Evolutionary conservation across 2,888 invertebrate species (phyloP), one percentile per base, ranked within the genome.

Genomic region (Podotricha telesiphe): DNA sequence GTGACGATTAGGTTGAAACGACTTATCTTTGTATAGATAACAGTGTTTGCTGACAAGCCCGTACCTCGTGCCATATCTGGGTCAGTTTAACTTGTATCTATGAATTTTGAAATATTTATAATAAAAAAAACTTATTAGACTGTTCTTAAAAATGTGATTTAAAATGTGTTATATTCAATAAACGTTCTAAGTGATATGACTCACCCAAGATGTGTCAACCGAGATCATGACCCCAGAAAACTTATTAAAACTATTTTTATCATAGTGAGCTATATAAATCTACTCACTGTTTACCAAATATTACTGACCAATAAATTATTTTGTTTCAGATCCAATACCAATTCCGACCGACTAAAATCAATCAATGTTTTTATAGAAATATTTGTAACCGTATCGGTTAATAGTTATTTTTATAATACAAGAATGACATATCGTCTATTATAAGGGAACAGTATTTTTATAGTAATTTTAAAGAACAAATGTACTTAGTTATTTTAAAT

Each of bases 261-360:
- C 22, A 40, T 20, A n/a, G 42, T n/a, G 42, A 47, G 11, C 17
- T 34, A 10, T 45, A 34, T 20, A 17, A 48, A 2, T 17, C 3
- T 59, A 50, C 42, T 37, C 10, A 37, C 42, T 42, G 42, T 17
- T 55, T 42, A 55, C n/a, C 19, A 13, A 53, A 34, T 8, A 19
- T 34, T 61, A 37, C 5, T 62, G 4, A 62, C 34, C 37, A 42
- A 15, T 53, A 34, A 68, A 68, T 79, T 78, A 75, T 70, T 81
- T 87, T 89, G 85, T 90, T 91, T 74, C 90, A 91, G 90, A 91
- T 59, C 77, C 73, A 74, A 78, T 80, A 80, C 77, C 78, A 70
- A 42, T 76, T 80, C 81, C 83, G 82, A 85, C 83, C 82, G 82
- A 85, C 83, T 82, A 75, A 80, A 80, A 80, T 76, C 74, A 73